Conservation (phyloP, 35 echinoderm and acorn worm species). For the Apostichopus californicus region DNA sequence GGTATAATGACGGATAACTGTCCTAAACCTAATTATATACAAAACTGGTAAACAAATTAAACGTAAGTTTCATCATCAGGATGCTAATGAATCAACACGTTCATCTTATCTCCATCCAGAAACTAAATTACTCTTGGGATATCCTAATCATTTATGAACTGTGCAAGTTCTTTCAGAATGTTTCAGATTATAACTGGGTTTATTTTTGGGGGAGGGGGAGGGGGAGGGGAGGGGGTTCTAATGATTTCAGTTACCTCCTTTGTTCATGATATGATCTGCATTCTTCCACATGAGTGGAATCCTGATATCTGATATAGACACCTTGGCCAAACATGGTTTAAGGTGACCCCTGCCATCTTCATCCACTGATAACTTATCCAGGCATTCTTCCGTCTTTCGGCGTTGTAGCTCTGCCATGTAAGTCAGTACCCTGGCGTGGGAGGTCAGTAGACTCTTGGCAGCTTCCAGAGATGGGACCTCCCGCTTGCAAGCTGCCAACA, state of each 20-base stretch:
- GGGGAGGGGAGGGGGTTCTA: neutral
- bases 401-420: slow-evolving; percentile 95
- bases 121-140: too few species aligned
- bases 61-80: too few species aligned
- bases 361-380: slow-evolving; percentile 44
- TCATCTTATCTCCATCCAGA: too few species aligned
- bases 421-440: slow-evolving; percentile 83
- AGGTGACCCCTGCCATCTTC: neutral
- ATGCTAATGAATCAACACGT: too few species aligned
- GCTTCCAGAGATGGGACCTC: slow-evolving; percentile 87
- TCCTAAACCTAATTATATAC: too few species aligned
- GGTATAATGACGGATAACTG: too few species aligned
- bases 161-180: too few species aligned
- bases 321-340: slow-evolving; percentile 78
- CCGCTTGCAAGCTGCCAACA: slow-evolving; percentile 92
- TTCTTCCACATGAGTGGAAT: slow-evolving; percentile 96
- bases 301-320: slow-evolving; percentile 83
- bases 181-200: too few species aligned
- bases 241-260: slow-evolving; percentile 72
- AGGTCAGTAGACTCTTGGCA: slow-evolving; percentile 85
- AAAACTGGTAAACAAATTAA: too few species aligned
- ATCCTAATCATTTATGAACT: too few species aligned
- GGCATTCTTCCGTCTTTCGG: slow-evolving; percentile 84
- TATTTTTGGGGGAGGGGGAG: neutral
- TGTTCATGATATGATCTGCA: slow-evolving; percentile 96